Evolutionary conservation across 2,888 invertebrate genomes (phyloP), one percentile per base, ranked within the genome.

Genomic region (Ectemnius continuus): DNA sequence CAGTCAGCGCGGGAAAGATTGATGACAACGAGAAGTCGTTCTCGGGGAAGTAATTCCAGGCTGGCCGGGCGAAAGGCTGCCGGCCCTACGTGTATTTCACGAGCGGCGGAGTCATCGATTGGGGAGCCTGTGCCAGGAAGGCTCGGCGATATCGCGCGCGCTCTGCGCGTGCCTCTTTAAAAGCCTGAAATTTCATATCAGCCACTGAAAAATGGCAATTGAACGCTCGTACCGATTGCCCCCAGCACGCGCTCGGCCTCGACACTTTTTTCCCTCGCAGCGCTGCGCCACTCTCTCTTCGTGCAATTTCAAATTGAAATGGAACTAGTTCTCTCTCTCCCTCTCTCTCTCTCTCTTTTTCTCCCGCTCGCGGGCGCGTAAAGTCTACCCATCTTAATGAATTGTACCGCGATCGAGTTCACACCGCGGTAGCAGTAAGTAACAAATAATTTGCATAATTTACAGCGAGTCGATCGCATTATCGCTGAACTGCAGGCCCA

Each of bases 21-120:
- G 70, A 70, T 73, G 68, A 64, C 59, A 63, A 61, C 73, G 73
- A 73, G 69, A 73, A 69, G 73, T 73, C 68, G 64, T 63, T 52
- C 68, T 46, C 73, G 63, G 68, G 62, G 13, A 64, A 64, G 73
- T 73, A 73, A 73, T 73, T 73, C 63, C 69, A 36, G 36, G 36
- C 36, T 36, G 5, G 36, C 36, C 8, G 36, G 5, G 36, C 36
- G 36, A 36, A 36, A 36, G 36, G 36, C 36, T 36, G 8, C 8
- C 16, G 52, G 52, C 52, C 52, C 52, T 52, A 18, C 8, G 36
- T 23, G 23, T 36, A 36, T 36, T 36, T 36, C 36, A 36, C 36
- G 8, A 36, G 36, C 36, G 36, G 36, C 36, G 36, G 36, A 36
- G 36, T 36, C 36, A 36, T 36, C 36, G 36, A 36, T 36, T 36